Evolutionary conservation across 1,140 invertebrate genomes (phyloP), one percentile per base, ranked within the genome.

Genomic region (Ylistrum balloti): DNA sequence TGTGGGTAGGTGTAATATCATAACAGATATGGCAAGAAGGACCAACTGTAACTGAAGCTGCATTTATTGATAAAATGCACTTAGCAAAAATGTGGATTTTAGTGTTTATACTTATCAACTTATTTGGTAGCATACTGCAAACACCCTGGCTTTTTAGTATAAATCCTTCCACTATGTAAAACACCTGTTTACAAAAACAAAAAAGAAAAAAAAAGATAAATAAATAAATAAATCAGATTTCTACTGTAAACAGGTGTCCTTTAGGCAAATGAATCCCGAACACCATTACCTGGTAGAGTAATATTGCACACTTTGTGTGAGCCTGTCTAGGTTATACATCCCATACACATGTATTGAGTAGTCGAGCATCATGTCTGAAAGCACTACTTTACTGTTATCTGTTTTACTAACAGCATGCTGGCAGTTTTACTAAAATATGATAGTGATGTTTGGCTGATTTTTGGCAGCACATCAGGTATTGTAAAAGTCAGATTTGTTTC

Each of bases 401-500:
- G 35, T 38, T 38, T 17, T 74, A 74, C 56, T 74, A 74, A 74
- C 11, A 28, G 56, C 56, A 74, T 74, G 56, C 56, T 28, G n/a
- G 56, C 56, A 74, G 56, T 74, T 74, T 74, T 74, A 74, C 56
- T 74, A 74, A 74, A 22, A 28, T n/a, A 74, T 74, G 56, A n/a
- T 28, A 74, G 56, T 74, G 56, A 74, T 74, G 56, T 28, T 74
- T 74, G 56, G 56, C 56, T 28, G 56, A 28, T 74, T 28, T 74
- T 74, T 48, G n/a, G n/a, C n/a, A 74, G 22, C n/a, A 74, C 22
- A 74, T n/a, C n/a, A 1, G 28, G 56, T 28, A 28, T 5, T 74
- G 17, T n/a, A 74, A 56, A 2, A 56, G 13, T 56, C 9, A 56
- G 22, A 56, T 20, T 20, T 2, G 45, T 7, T 2, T 11, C 17